Evolutionary conservation across 2,113 vertebrate species (phyloP).

Genomic region (Lonchura striata): DNA sequence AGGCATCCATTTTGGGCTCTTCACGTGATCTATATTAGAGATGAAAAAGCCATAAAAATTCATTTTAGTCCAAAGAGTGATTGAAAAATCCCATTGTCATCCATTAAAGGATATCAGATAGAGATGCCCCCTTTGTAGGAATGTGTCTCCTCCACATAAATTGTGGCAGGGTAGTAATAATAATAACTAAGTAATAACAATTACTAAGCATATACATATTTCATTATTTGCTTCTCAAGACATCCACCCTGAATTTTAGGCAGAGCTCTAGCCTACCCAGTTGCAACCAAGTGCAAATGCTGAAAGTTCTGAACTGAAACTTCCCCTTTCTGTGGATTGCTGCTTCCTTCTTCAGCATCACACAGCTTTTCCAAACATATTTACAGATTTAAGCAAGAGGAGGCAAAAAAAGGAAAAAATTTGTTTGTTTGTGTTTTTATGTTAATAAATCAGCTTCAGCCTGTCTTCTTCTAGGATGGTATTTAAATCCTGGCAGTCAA

Average conservation of each 20-base stretch:
- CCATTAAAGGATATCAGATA: background rate
- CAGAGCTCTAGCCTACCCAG: background rate
- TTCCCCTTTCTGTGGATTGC: background rate
- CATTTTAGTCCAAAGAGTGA: background rate
- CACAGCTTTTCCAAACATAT: background rate
- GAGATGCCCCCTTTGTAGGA: background rate
- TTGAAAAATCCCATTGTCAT: background rate
- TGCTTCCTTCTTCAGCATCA: background rate
- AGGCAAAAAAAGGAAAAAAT: rapidly evolving
- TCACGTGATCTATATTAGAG: background rate
- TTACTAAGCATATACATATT: background rate
- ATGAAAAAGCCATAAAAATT: background rate
- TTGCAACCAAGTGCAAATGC: background rate
- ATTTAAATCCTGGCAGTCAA: background rate
- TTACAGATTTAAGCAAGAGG: background rate
- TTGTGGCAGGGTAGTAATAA: background rate
- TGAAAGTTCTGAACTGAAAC: background rate
- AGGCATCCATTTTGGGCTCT: background rate
- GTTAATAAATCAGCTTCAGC: background rate
- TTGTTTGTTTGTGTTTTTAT: background rate
- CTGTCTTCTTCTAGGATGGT: background rate
- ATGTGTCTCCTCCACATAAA: background rate
- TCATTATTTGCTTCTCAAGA: background rate
- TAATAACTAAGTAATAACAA: background rate
- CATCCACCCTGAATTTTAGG: background rate